A percentile compares a stretch with the other conserved stretches of the same genome.
Evolutionary conservation across 2,797 vertebrate genomes (phyloP).

Genomic region (Malurus leucopterus): DNA sequence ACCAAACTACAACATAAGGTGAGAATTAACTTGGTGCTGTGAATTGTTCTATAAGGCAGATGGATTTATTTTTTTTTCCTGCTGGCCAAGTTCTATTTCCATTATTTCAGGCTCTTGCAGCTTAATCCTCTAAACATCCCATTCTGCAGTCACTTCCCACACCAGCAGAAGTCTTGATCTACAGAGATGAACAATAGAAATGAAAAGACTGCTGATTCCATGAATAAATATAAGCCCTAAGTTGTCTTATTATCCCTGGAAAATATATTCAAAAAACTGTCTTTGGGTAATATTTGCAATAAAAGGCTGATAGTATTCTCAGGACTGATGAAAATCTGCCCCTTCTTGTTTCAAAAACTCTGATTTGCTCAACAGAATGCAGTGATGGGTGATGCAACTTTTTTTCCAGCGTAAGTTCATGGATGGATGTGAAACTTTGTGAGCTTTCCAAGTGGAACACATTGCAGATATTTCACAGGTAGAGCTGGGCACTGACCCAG

Average conservation of each 20-base stretch:
- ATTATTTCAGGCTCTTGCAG: neutral
- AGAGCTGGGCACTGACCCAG: neutral
- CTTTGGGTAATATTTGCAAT: neutral
- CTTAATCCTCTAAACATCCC: neutral
- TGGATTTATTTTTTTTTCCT: neutral
- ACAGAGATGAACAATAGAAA: neutral
- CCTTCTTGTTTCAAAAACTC: neutral
- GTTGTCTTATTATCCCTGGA: neutral
- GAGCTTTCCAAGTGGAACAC: neutral
- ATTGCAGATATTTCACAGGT: neutral
- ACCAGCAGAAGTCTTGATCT: neutral
- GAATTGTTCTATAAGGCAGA: neutral
- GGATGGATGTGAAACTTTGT: neutral
- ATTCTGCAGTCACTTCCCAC: neutral
- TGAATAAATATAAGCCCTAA: constrained; percentile 11
- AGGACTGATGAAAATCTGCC: neutral
- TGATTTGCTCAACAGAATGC: neutral
- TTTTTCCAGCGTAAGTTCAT: neutral
- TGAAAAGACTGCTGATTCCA: neutral
- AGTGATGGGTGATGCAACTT: neutral
- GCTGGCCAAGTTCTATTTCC: neutral
- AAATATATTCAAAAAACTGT: neutral
- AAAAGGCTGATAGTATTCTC: neutral
- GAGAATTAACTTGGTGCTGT: neutral
- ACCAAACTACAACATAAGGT: neutral